Evolutionary conservation across 2,113 vertebrate species (phyloP), one percentile per base, ranked within the genome.

Genomic region (Ammospiza nelsoni): DNA sequence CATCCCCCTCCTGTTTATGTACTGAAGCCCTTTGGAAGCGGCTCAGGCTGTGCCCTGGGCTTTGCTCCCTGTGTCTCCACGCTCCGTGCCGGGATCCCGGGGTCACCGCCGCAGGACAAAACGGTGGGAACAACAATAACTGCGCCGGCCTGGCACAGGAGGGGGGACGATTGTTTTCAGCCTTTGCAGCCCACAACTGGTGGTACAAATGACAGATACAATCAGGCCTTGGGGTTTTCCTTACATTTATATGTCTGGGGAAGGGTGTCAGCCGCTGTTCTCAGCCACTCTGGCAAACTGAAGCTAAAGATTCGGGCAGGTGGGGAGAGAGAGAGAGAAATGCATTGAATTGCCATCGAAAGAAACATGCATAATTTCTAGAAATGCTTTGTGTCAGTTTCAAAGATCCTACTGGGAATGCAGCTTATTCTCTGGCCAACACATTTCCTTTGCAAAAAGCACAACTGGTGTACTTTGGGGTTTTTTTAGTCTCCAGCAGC

Each of bases 381-480:
- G 85, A 96, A 94, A 94, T 92, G 92, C 89, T 93, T 97, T 85
- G 92, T 96, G 94, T 96, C 84, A 93, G 11, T 74, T 78, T 84
- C 84, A 94, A 71, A 93, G 92, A 93, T 96, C 87, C 83, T 95
- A 75, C 95, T 91, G 67, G 91, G 88, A 87, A 89, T 44, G 84
- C 84, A 94, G 93, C 85, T 97, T 83, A 87, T 91, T 87, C 81
- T 95, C 80, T 67, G 31, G 74, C 77, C 72, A 91, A 90, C 65
- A 41, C 0, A 1, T 58, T 96, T 95, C 58, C 66, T 95, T 87
- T 84, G 90, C 73, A 94, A 80, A 95, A 94, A 66, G 73, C 90
- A 89, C 25, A 83, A 95, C 49, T 83, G 63, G 59, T 52, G 44
- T 27, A 33, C 52, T 67, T 63, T 58, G 51, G 61, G 11, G 0